Evolutionary conservation across 2,797 vertebrate species (phyloP), one percentile per base, ranked within the genome.

Genomic region (Sebastes minor): DNA sequence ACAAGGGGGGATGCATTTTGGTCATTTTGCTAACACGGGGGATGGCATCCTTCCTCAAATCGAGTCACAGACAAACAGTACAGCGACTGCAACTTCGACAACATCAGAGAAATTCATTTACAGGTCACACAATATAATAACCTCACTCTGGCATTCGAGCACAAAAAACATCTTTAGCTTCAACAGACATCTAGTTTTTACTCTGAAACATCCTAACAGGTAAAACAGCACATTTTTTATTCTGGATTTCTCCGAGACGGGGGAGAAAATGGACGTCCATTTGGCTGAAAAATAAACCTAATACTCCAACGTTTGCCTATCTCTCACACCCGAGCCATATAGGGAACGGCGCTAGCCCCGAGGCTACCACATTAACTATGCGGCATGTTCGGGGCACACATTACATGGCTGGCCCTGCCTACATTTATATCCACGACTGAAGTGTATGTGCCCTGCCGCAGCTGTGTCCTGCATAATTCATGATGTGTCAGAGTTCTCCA

Each of bases 381-480:
- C 77, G 0, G 62, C 84, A 74, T 89, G 93, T 93, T 89, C 32
- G 9, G 88, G 88, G 88, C 85, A 78, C 80, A 85, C 82, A 88
- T 92, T 90, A 94, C 91, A 93, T 55, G 89, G 66, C 89, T 69
- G 84, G 69, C 74, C 75, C 80, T 71, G 77, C 60, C 85, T 86
- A 81, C 88, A 91, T 94, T 92, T 92, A 92, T 92, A 91, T 92
- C 92, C 84, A 78, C 82, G 88, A 92, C 89, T 89, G 90, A 82
- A 89, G 90, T 78, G 83, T 80, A 62, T 78, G 88, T 66, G 88
- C 78, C 76, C 84, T 38, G 78, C 80, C n/a, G 82, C 90, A 78
- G 91, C 90, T 78, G 86, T 56, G 83, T 63, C 32, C 84, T 94
- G 91, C 89, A 95, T 94, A 88, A 94, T 95, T 94, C 92, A 94